Evolutionary conservation across 1,140 invertebrate species (phyloP).

Genomic region (Batillaria attramentaria): DNA sequence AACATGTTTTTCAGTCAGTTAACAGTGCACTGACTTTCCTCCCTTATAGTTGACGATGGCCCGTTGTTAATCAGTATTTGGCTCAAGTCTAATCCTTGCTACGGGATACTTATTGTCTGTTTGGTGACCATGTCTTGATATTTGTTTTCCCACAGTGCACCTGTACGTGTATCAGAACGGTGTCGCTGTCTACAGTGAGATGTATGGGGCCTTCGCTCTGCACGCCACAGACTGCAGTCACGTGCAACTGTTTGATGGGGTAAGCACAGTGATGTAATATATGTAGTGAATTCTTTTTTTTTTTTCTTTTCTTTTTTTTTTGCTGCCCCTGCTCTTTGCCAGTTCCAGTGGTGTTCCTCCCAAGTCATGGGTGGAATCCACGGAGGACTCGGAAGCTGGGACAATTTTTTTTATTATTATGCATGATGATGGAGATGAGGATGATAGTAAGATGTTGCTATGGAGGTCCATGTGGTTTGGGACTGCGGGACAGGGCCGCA

Average conservation of each 20-base stretch:
- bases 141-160: conserved; percentile 49
- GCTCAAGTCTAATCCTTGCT: neutral
- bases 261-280: conserved; percentile 38
- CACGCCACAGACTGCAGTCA: conserved; percentile 48
- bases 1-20: neutral
- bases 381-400: too few species aligned
- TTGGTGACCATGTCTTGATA: neutral
- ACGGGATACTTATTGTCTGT: neutral
- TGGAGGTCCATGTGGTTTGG: too few species aligned
- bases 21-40: neutral
- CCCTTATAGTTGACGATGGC: neutral
- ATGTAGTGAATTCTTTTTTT: neutral
- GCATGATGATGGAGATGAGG: too few species aligned
- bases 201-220: conserved; percentile 52
- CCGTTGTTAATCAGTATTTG: neutral
- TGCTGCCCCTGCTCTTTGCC: neutral
- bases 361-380: too few species aligned
- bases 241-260: conserved; percentile 63
- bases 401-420: too few species aligned
- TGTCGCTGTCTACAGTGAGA: conserved; percentile 42
- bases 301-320: conserved; percentile 6
- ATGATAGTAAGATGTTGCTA: too few species aligned
- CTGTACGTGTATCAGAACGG: conserved; percentile 57
- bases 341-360: too few species aligned
- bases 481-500: too few species aligned